Evolutionary conservation across 2,113 vertebrate genomes (phyloP), one percentile per base, ranked within the genome.

Genomic region (Taxidea taxus): DNA sequence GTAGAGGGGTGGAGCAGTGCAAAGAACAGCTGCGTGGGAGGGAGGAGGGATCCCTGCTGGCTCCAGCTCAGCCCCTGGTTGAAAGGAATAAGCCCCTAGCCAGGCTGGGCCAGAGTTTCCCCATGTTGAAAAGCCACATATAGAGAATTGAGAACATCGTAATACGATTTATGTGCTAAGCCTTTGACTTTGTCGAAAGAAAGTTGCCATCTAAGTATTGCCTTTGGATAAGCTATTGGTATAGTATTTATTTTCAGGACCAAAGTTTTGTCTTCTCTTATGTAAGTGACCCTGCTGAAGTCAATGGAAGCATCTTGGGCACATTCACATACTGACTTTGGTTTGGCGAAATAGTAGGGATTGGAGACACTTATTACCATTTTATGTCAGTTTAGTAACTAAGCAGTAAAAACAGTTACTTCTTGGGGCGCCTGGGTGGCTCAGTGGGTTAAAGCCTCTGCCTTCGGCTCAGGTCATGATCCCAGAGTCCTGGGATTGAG

Each of bases 111-210:
- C 86, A 62, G 44, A 82, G 29, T 58, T 47, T 58, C 47, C 49
- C 60, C 29, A 60, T 44, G 95, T 94, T 58, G 58, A 90, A 97
- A 94, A 89, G 88, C 29, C 49, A 77, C 86, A 18, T 93, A 29
- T n/a, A n/a, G 25, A 68, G 29, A 74, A 92, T 83, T 75, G 91
- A 93, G 68, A 74, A 44, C 23, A 18, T 49, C 60, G 70, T 60
- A 86, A 74, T 91, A 68, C 16, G 21, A 83, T 81, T 72, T 87
- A 75, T 25, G 27, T 31, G 23, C 12, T 87, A 91, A 82, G 37
- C 51, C 80, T 93, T 91, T 66, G 89, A n/a, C 37, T 84, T 75
- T 90, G 51, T 89, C 14, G 4, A 83, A 95, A 96, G 72, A 64
- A 89, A 95, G 60, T 87, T 72, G 75, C 90, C 54, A 23, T 85